Conservation (phyloP, 2,888 invertebrate genomes). For the Teleogryllus oceanicus region DNA sequence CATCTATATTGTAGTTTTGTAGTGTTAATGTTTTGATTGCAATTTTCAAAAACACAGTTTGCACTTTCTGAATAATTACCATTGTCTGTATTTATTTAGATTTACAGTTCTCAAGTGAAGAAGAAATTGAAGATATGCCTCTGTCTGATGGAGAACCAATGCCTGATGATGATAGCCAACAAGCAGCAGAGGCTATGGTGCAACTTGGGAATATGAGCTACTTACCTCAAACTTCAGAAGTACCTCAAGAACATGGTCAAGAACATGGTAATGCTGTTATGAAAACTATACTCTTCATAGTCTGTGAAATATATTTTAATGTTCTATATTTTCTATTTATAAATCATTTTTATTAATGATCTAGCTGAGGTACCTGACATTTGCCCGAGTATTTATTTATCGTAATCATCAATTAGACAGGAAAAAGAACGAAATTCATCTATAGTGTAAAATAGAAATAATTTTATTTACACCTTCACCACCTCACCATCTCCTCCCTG, state of each 20-base stretch:
- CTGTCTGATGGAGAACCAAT: slow-evolving; percentile 40
- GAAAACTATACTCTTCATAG: too few species aligned
- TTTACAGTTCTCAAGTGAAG: slow-evolving; percentile 68
- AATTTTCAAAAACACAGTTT: too few species aligned
- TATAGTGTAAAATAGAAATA: too few species aligned
- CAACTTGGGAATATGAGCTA: slow-evolving; percentile 59
- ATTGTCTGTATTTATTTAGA: slow-evolving; percentile 46
- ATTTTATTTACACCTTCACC: too few species aligned
- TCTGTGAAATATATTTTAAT: background rate
- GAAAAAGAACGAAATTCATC: too few species aligned
- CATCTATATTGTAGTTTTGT: too few species aligned
- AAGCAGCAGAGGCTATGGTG: slow-evolving; percentile 48
- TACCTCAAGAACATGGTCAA: slow-evolving; percentile 29
- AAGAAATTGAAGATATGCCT: slow-evolving; percentile 47
- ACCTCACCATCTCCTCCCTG: too few species aligned
- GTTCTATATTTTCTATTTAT: background rate
- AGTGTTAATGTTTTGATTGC: too few species aligned
- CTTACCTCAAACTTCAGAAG: slow-evolving; percentile 48
- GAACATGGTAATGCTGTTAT: background rate
- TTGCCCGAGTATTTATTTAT: too few species aligned
- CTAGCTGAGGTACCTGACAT: slow-evolving; percentile 56
- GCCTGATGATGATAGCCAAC: slow-evolving; percentile 59
- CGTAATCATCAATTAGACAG: too few species aligned
- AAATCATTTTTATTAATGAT: background rate
- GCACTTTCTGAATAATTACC: too few species aligned